Conservation (phyloP, 2,797 vertebrate species). For the Vultur gryphus region DNA sequence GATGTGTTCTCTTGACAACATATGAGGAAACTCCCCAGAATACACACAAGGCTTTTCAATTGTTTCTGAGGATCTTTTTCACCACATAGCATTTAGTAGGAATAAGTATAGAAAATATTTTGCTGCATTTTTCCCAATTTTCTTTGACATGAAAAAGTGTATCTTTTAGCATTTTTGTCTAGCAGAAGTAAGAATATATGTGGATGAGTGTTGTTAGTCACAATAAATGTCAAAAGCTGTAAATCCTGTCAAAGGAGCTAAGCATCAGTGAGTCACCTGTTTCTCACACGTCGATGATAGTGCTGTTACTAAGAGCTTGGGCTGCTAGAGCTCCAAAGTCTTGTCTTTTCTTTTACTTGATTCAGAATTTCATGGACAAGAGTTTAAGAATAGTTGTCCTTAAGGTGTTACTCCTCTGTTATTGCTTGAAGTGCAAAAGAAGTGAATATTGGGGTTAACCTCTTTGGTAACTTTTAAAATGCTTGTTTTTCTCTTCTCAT, state of each 20-base stretch:
- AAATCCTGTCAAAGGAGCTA: neutral
- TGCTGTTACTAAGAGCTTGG: neutral
- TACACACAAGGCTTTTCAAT: accelerated
- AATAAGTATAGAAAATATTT: neutral
- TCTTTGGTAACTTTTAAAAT: neutral
- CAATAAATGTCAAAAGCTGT: neutral
- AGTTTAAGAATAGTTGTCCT: neutral
- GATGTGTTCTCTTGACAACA: neutral
- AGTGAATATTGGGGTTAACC: neutral
- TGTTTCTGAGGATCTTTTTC: neutral
- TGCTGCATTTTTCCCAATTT: neutral
- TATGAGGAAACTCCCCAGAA: accelerated
- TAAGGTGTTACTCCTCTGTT: neutral
- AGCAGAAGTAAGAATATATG: neutral
- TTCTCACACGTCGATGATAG: neutral
- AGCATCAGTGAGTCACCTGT: neutral
- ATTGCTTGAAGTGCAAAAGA: neutral
- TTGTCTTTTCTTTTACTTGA: neutral
- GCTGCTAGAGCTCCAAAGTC: neutral
- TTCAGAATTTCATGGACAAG: neutral
- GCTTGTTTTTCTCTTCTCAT: neutral
- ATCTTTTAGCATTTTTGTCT: neutral
- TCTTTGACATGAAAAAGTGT: neutral
- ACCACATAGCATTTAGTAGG: neutral
- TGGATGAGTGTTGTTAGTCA: neutral